phyloP scores from a whole-genome alignment of 2,797 vertebrate species.

The Centropyge bicolor region DNA sequence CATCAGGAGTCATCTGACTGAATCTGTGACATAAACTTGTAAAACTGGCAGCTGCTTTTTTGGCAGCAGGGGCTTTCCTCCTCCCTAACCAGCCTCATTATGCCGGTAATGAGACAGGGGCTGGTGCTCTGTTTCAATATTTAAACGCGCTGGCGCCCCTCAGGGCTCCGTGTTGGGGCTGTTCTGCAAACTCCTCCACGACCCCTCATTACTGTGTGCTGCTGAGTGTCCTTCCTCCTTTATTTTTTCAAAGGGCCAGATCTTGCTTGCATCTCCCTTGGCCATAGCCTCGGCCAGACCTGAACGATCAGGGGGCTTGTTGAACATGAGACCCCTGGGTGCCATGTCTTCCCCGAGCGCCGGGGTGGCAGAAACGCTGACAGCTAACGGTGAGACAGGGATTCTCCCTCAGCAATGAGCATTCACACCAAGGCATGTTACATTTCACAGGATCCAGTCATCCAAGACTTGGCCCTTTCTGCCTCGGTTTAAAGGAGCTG shows the following conservation, averaged over 20 bases:
- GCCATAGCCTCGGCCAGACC: constrained; percentile 58
- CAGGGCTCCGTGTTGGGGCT: constrained; percentile 66
- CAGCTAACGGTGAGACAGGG: constrained; percentile 70
- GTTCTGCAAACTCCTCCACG: constrained; percentile 62
- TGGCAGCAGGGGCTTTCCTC: constrained; percentile 47
- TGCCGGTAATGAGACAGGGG: constrained; percentile 72
- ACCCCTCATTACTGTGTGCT: constrained; percentile 76
- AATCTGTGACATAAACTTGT: constrained; percentile 59
- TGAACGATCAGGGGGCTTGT: constrained; percentile 73
- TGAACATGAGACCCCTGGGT: constrained; percentile 77
- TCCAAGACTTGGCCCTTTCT: constrained; percentile 59
- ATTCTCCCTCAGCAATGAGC: constrained; percentile 68
- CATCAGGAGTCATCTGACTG: constrained; percentile 44
- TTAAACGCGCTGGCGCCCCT: constrained; percentile 71
- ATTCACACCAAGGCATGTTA: constrained; percentile 54
- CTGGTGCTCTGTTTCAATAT: constrained; percentile 79
- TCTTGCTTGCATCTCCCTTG: constrained; percentile 43
- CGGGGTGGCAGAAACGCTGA: constrained; percentile 66
- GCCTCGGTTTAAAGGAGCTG: constrained; percentile 59
- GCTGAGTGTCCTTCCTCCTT: constrained; percentile 50
- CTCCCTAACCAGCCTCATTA: constrained; percentile 71
- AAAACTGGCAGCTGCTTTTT: constrained; percentile 63
- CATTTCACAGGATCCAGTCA: constrained; percentile 69
- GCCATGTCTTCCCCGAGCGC: constrained; percentile 55
- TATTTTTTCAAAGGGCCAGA: constrained; percentile 64